phyloP scores from a whole-genome alignment of 2,113 vertebrate genomes.

The Terrapene triunguis region DNA sequence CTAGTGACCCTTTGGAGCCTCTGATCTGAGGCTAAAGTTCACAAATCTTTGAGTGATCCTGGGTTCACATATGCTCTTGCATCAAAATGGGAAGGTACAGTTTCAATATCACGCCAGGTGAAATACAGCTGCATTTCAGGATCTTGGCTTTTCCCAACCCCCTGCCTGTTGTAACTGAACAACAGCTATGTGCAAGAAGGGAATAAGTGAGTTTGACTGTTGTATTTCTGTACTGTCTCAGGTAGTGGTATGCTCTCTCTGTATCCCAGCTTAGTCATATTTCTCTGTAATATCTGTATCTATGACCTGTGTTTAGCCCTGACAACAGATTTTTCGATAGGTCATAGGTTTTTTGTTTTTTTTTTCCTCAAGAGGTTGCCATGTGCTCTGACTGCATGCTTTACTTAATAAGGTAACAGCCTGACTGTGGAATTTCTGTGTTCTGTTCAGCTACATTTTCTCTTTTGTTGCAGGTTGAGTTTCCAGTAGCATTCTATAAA shows the following conservation, averaged over 20 bases:
- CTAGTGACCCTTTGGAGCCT: not conserved
- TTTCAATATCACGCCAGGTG: not conserved
- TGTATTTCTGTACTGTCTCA: not conserved
- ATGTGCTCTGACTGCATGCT: not conserved
- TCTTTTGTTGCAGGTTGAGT: too few species aligned
- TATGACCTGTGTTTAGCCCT: not conserved
- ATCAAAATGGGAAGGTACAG: not conserved
- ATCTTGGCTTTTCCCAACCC: not conserved
- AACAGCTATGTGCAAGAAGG: not conserved
- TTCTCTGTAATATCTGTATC: not conserved
- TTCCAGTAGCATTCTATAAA: too few species aligned
- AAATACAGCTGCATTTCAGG: not conserved
- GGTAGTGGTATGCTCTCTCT: not conserved
- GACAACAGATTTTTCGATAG: not conserved
- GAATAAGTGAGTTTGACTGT: not conserved
- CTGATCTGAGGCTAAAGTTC: not conserved
- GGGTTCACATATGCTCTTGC: not conserved
- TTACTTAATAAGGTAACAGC: not conserved
- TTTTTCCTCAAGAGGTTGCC: not conserved
- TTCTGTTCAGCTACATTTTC: too few species aligned
- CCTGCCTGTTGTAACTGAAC: accelerated
- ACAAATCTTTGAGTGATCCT: not conserved
- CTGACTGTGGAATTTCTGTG: not conserved
- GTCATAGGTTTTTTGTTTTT: accelerated
- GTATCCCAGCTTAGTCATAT: not conserved